Evolutionary conservation across 2,113 vertebrate genomes (phyloP).

Genomic region (Alligator sinensis): DNA sequence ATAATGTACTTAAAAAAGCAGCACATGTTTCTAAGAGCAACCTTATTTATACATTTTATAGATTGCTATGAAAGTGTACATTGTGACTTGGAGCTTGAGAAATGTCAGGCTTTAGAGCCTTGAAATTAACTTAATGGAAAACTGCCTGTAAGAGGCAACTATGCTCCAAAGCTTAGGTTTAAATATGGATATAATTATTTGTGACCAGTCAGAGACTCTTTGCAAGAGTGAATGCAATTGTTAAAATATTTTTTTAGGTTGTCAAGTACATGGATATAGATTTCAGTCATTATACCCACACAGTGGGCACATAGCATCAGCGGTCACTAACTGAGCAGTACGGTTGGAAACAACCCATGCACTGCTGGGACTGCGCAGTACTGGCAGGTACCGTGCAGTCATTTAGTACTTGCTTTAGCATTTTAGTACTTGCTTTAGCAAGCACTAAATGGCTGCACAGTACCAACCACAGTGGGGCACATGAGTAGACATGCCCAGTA

Average conservation of each 20-base stretch:
- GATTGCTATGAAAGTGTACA: not conserved
- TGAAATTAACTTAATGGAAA: conserved; percentile 31
- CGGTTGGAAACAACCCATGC: no score
- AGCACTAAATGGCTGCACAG: no score
- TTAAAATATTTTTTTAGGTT: conserved; percentile 1
- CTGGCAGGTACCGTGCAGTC: no score
- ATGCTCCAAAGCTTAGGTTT: not conserved
- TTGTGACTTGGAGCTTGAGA: not conserved
- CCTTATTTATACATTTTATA: conserved; percentile 1
- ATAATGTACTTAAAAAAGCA: not conserved
- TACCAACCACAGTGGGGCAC: no score
- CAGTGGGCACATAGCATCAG: not conserved
- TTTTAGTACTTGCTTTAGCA: no score
- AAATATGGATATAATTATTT: conserved; percentile 49
- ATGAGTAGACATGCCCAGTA: not conserved
- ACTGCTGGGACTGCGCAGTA: no score
- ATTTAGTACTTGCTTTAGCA: no score
- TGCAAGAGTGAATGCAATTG: not conserved
- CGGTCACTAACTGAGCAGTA: no score
- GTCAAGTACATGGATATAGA: not conserved
- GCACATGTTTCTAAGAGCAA: conserved; percentile 2
- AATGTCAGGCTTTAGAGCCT: not conserved
- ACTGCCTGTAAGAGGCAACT: not conserved
- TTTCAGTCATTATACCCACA: not conserved
- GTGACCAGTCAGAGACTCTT: not conserved